Evolutionary conservation across 2,113 vertebrate genomes (phyloP).

Genomic region (Myxocyprinus asiaticus): DNA sequence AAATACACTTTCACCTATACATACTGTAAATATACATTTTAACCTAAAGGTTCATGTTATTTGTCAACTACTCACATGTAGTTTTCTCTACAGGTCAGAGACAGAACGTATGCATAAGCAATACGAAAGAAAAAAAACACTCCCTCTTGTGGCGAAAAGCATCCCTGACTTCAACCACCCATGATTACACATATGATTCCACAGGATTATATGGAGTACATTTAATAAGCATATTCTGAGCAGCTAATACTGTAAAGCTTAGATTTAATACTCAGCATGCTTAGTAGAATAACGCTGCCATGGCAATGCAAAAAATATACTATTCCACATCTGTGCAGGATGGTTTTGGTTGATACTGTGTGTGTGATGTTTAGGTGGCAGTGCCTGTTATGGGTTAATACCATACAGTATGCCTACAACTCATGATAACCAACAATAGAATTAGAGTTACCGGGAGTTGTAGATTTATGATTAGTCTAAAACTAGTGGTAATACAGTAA

Average conservation of each 20-base stretch:
- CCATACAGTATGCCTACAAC: constrained; percentile 9
- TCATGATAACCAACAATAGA: constrained; percentile 13
- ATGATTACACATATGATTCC: constrained; percentile 70
- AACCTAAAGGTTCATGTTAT: too few species aligned
- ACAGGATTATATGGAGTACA: constrained; percentile 4
- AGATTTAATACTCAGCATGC: constrained; percentile 1
- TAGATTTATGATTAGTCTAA: constrained; percentile 11
- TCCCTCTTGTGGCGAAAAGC: constrained; percentile 71
- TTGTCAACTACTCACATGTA: background rate
- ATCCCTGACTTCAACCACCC: constrained; percentile 61
- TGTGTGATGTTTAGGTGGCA: too few species aligned
- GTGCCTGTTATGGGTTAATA: constrained; percentile 6
- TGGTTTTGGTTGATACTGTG: too few species aligned
- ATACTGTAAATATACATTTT: too few species aligned
- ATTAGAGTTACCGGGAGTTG: background rate
- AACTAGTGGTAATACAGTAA: background rate
- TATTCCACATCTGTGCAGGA: too few species aligned
- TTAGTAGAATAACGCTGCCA: too few species aligned
- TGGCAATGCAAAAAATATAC: too few species aligned
- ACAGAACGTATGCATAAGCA: background rate
- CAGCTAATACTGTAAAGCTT: constrained; percentile 23
- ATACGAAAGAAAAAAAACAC: constrained; percentile 49
- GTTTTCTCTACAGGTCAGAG: background rate
- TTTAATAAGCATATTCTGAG: constrained; percentile 16
- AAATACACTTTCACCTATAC: too few species aligned